Percentiles rank a stretch among this genome's conserved stretches.
These are phyloP conservation scores for Rhabditoides inermis DNA, from an alignment of 2,888 invertebrate species.

Conservation along the genomic window DNA sequence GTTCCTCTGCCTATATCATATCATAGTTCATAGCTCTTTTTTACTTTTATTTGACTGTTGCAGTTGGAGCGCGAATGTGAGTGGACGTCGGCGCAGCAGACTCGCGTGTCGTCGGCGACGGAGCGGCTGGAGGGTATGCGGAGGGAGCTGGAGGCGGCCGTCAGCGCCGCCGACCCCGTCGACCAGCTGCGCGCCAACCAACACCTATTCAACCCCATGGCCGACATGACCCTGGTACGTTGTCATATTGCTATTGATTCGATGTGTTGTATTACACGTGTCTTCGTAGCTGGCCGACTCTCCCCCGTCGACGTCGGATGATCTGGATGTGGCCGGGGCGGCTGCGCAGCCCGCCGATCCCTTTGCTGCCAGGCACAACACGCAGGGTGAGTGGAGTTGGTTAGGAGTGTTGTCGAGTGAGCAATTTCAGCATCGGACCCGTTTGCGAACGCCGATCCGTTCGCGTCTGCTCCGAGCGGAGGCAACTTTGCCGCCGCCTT, in stretches of 20 bases:
- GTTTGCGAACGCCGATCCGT: conserved; percentile 28
- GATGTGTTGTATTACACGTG: conserved; percentile 13
- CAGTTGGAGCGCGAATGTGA: not conserved
- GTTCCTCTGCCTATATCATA: too few species aligned
- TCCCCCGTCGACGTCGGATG: not conserved
- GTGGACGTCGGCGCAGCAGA: too few species aligned
- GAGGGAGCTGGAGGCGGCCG: not conserved
- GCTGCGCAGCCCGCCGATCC: not conserved
- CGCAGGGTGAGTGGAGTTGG: too few species aligned
- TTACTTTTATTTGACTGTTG: too few species aligned
- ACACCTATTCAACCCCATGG: not conserved
- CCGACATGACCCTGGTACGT: not conserved
- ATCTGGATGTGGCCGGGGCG: not conserved
- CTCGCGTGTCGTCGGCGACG: too few species aligned
- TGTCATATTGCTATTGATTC: not conserved
- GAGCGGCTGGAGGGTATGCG: too few species aligned
- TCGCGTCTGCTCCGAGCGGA: conserved; percentile 12
- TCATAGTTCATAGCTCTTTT: too few species aligned
- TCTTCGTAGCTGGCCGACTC: too few species aligned
- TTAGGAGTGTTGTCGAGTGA: too few species aligned
- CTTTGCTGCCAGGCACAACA: not conserved
- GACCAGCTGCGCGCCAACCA: not conserved
- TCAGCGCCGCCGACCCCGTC: not conserved
- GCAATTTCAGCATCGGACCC: too few species aligned
- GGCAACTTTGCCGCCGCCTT: conserved; percentile 13